Evolutionary conservation across 2,113 vertebrate genomes (phyloP).

Genomic region (Hemiscyllium ocellatum): DNA sequence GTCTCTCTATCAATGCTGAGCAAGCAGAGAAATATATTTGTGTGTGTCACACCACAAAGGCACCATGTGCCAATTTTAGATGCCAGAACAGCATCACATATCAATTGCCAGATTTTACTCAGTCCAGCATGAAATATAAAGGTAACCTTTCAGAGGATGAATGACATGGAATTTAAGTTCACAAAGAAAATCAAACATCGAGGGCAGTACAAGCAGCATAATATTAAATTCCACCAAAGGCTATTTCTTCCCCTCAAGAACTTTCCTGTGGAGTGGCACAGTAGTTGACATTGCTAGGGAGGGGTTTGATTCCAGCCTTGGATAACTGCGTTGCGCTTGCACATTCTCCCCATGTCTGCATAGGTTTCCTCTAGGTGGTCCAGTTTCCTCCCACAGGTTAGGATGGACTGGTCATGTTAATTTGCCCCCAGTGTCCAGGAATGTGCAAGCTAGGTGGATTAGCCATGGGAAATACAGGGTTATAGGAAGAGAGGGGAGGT

Average conservation of each 20-base stretch:
- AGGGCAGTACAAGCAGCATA: neutral
- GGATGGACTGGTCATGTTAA: no score
- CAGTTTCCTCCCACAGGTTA: no score
- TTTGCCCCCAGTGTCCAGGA: no score
- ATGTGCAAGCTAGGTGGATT: no score
- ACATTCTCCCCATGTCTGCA: no score
- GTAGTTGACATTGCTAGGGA: no score
- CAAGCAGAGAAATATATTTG: neutral
- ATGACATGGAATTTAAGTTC: neutral
- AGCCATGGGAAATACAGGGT: no score
- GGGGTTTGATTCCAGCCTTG: no score
- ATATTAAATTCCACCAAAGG: neutral
- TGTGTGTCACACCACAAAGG: neutral
- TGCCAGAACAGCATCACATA: neutral
- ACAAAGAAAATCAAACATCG: neutral
- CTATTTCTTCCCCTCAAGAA: neutral
- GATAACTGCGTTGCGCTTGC: no score
- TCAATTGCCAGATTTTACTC: neutral
- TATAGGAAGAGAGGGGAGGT: no score
- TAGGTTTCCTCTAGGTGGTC: no score
- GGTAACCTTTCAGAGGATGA: neutral
- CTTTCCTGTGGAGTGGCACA: neutral
- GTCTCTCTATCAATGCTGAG: neutral
- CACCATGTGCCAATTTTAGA: neutral
- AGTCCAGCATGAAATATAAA: neutral